These are phyloP conservation scores for Centropus bengalensis DNA, from an alignment of 2,113 vertebrate species.

Conservation along the genomic window DNA sequence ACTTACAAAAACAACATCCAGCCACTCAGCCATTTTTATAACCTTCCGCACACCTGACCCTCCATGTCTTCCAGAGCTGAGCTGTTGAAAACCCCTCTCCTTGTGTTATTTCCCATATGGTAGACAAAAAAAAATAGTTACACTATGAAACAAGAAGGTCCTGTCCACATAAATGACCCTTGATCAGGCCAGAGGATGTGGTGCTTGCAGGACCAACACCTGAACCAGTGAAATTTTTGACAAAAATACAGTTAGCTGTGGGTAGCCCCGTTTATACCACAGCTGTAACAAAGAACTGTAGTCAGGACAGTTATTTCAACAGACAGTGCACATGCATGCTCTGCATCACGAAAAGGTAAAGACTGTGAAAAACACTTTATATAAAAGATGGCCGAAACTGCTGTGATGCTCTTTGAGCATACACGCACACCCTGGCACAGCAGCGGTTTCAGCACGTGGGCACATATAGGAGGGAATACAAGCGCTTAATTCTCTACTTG, in stretches of 20 bases:
- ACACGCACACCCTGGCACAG: not conserved
- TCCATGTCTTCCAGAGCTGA: not conserved
- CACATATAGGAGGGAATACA: not conserved
- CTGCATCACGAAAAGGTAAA: not conserved
- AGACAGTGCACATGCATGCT: not conserved
- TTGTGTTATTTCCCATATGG: not conserved
- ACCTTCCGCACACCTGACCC: conserved; percentile 38
- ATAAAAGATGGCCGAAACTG: not conserved
- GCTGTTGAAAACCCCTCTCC: conserved; percentile 47
- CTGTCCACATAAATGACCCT: not conserved
- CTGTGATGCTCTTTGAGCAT: not conserved
- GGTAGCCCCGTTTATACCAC: not conserved
- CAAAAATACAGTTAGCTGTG: not conserved
- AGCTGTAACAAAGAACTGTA: not conserved
- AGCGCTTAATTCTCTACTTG: not conserved
- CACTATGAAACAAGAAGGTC: not conserved
- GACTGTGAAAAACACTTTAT: not conserved
- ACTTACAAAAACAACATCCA: conserved; percentile 3
- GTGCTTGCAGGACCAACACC: not conserved
- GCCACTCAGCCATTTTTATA: not conserved
- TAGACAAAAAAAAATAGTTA: not conserved
- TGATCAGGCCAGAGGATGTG: not conserved
- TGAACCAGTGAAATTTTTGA: not conserved
- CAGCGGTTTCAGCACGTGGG: not conserved
- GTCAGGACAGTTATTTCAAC: not conserved